These are phyloP conservation scores for Oxycera nigricornis DNA, from an alignment of 2,888 invertebrate species.

Conservation along the genomic window DNA sequence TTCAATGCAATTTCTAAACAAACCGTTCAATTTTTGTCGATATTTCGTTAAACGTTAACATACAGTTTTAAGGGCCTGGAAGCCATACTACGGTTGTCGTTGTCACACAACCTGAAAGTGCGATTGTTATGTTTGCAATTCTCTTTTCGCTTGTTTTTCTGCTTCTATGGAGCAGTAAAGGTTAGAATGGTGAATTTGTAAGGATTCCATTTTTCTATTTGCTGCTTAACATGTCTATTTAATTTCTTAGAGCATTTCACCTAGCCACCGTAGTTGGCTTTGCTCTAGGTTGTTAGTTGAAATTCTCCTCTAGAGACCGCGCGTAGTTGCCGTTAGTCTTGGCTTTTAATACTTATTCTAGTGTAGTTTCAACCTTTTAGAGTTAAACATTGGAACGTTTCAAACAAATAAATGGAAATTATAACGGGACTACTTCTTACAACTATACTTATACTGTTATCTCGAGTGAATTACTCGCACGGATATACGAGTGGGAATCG, in stretches of 20 bases:
- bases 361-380: neutral
- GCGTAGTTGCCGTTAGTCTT: neutral
- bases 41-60: neutral
- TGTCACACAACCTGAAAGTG: neutral
- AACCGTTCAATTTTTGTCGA: neutral
- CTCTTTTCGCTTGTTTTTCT: neutral
- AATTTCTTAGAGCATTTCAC: neutral
- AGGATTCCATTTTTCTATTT: slow-evolving; percentile 10
- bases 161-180: neutral
- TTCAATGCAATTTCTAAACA: slow-evolving; percentile 17
- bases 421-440: slow-evolving; percentile 2
- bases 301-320: slow-evolving; percentile 8
- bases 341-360: neutral
- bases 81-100: neutral
- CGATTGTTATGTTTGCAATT: neutral
- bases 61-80: neutral
- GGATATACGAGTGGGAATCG: slow-evolving; percentile 41
- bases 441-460: neutral
- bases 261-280: neutral
- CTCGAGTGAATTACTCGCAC: slow-evolving; percentile 3
- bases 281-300: slow-evolving; percentile 4
- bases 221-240: neutral
- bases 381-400: neutral
- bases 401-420: neutral
- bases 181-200: neutral